These are phyloP conservation scores for Drosophila seguyi DNA, from an alignment of 1,140 invertebrate genomes.

Conservation along the genomic window DNA sequence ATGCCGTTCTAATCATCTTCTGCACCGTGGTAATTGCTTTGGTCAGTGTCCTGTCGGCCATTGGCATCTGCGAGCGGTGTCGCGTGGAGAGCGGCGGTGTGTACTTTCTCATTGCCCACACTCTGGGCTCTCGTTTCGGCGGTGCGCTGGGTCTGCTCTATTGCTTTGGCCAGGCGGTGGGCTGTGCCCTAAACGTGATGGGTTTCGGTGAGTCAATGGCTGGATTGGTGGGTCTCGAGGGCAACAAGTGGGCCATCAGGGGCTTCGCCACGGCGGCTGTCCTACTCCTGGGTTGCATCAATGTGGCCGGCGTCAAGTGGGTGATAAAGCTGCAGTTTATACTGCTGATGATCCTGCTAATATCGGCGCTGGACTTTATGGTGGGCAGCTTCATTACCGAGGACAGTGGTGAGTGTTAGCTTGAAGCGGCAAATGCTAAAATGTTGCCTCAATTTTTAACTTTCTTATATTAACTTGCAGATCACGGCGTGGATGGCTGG, in stretches of 20 bases:
- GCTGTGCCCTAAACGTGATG: constrained; percentile 96
- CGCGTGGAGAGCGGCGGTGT: constrained; percentile 97
- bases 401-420: constrained; percentile 87
- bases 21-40: constrained; percentile 94
- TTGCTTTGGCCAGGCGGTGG: constrained; percentile 98
- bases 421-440: background rate
- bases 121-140: constrained; percentile 96
- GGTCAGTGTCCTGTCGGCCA: constrained; percentile 96
- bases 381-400: constrained; percentile 93
- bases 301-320: constrained; percentile 97
- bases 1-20: constrained; percentile 94
- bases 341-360: constrained; percentile 92
- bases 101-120: constrained; percentile 97
- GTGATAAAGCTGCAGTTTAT: constrained; percentile 96
- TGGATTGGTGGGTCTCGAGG: constrained; percentile 90
- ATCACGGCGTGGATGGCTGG: constrained; percentile 94
- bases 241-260: constrained; percentile 91
- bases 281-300: constrained; percentile 93
- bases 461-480: constrained; percentile 86
- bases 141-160: constrained; percentile 96
- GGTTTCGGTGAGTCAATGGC: constrained; percentile 98
- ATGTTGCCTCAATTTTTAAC: too few species aligned
- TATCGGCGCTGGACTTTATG: constrained; percentile 95
- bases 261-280: constrained; percentile 93
- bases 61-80: constrained; percentile 98